Conservation (phyloP, 2,888 invertebrate species). For the Itoplectis maculator region DNA sequence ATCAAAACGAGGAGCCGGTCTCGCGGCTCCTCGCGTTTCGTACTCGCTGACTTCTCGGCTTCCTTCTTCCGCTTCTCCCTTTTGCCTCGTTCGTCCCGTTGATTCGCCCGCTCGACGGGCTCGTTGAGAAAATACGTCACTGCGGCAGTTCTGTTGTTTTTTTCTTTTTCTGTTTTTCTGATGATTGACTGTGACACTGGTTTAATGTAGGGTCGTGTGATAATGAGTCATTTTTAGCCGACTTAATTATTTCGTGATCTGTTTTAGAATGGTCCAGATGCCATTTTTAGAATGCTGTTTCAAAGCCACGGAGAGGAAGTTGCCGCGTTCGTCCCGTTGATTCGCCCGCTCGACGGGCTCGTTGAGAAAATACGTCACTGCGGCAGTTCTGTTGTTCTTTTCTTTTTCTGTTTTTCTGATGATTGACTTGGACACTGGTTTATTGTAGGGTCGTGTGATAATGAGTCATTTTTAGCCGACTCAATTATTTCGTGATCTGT, state of each 20-base stretch:
- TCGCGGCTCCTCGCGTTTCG: too few species aligned
- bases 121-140: conserved; percentile 18
- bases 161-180: conserved; percentile 12
- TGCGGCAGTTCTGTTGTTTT: conserved; percentile 8
- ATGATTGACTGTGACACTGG: conserved; percentile 13
- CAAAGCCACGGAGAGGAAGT: too few species aligned
- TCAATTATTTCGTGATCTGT: too few species aligned
- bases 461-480: too few species aligned
- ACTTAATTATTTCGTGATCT: too few species aligned
- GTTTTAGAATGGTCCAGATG: too few species aligned
- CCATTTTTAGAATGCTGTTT: too few species aligned
- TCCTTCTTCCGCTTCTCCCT: conserved; percentile 20
- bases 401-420: conserved; percentile 18
- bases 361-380: conserved; percentile 12
- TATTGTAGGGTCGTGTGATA: not conserved
- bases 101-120: not conserved
- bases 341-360: not conserved
- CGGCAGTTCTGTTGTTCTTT: conserved; percentile 3
- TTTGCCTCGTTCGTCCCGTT: conserved; percentile 18
- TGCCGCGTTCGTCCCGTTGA: conserved; percentile 24
- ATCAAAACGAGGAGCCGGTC: conserved; percentile 71
- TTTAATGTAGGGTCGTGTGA: too few species aligned
- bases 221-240: too few species aligned
- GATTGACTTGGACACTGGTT: conserved; percentile 3
- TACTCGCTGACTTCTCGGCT: too few species aligned